A percentile compares a stretch with the other conserved stretches of the same genome.
phyloP scores from a whole-genome alignment of 2,888 invertebrate species.

The Eudasyphora cyanicolor region DNA sequence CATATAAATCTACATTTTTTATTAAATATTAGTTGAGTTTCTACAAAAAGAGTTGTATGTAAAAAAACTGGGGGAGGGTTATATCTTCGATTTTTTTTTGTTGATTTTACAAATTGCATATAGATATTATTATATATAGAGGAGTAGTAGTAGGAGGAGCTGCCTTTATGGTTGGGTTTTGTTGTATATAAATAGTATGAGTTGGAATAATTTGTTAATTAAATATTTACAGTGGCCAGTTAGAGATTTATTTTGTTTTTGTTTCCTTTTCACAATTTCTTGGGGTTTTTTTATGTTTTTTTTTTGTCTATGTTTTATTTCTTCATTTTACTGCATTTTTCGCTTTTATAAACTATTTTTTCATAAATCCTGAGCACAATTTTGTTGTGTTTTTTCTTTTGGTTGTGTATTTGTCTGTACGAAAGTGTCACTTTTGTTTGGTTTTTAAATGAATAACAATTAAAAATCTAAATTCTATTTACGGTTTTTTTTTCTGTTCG shows the following conservation, averaged over 20 bases:
- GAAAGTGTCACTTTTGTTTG: not conserved
- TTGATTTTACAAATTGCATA: conserved; percentile 1
- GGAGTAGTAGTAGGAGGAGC: conserved; percentile 43
- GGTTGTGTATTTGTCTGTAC: conserved; percentile 25
- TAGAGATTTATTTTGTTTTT: conserved; percentile 38
- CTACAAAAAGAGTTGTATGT: conserved; percentile 37
- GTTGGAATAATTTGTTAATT: not conserved
- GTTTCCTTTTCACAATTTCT: conserved; percentile 26
- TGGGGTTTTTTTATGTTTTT: conserved; percentile 29
- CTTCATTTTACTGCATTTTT: conserved; percentile 55
- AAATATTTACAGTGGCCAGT: not conserved
- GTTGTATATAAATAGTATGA: not conserved
- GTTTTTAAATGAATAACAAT: not conserved
- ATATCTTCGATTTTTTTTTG: conserved; percentile 16
- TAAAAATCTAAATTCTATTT: conserved; percentile 50
- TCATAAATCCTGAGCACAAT: conserved; percentile 75
- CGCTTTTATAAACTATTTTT: conserved; percentile 52
- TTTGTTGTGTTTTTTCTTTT: conserved; percentile 54
- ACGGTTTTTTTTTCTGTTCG: conserved; percentile 42
- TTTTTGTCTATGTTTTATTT: conserved; percentile 56
- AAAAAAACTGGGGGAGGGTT: conserved; percentile 43
- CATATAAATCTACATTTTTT: conserved; percentile 43
- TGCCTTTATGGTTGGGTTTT: conserved; percentile 43
- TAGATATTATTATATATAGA: not conserved
- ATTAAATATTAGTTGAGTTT: not conserved